Percentiles rank a stretch among this genome's conserved stretches.
Conservation (phyloP, 1,140 invertebrate genomes). For the Zaprionus kolodkinae region DNA sequence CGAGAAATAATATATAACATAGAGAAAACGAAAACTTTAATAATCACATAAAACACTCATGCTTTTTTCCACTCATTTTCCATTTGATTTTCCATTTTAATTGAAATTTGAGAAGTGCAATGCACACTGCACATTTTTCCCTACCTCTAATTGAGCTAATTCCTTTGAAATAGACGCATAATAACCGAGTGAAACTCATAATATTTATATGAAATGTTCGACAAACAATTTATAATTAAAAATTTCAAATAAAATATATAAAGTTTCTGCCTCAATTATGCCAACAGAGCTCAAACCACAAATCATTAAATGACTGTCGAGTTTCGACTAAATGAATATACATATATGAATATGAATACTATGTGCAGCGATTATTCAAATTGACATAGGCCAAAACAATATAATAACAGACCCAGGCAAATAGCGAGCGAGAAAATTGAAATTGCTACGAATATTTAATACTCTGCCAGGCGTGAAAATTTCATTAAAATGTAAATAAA, state of each 20-base stretch:
- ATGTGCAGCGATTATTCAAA: conserved; percentile 31
- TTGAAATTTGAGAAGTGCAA: background rate
- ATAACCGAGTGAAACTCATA: background rate
- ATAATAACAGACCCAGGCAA: conserved; percentile 20
- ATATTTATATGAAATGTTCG: background rate
- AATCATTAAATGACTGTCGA: conserved; percentile 5
- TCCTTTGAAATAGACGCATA: background rate
- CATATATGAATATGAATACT: background rate
- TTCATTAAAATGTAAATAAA: background rate
- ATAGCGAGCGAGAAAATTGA: background rate
- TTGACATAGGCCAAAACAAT: conserved; percentile 28
- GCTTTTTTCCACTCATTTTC: background rate
- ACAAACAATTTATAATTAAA: conserved; percentile 25
- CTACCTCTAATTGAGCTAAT: background rate
- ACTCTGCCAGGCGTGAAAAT: background rate
- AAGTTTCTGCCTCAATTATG: conserved; percentile 14
- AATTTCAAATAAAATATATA: conserved; percentile 15
- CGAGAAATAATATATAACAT: background rate
- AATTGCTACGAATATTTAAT: background rate
- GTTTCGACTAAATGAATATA: conserved; percentile 13
- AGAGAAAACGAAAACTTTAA: background rate
- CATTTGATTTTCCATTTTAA: background rate
- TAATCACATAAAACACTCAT: background rate
- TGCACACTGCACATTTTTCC: background rate
- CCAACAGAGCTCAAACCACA: conserved; percentile 21